phyloP scores from a whole-genome alignment of 2,113 vertebrate genomes.

The Carettochelys insculpta region DNA sequence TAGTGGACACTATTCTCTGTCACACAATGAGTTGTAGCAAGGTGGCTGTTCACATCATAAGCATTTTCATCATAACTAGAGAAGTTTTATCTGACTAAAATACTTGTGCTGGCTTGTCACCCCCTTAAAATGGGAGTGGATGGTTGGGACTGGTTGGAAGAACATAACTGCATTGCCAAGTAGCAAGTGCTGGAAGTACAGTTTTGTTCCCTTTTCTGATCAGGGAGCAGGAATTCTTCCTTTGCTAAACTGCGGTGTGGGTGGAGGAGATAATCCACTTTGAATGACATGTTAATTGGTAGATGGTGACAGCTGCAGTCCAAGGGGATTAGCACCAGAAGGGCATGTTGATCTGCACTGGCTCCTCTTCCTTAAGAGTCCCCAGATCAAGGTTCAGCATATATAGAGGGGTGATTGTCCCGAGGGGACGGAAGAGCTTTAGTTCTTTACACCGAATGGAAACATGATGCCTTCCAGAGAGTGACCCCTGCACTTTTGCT shows the following conservation, averaged over 20 bases:
- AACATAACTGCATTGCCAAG: neutral
- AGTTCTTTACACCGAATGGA: neutral
- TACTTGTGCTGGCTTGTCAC: neutral
- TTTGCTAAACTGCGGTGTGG: neutral
- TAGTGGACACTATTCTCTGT: neutral
- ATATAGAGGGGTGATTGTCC: neutral
- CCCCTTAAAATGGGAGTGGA: neutral
- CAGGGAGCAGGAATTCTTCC: neutral
- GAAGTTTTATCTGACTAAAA: neutral
- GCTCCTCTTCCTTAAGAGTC: neutral
- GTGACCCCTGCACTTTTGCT: neutral
- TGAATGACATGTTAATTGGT: neutral
- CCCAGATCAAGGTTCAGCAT: neutral
- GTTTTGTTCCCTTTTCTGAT: neutral
- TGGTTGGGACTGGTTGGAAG: neutral
- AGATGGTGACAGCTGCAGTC: neutral
- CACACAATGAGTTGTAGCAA: rapidly evolving
- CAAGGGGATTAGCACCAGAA: neutral
- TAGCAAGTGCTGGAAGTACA: neutral
- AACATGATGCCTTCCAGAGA: neutral
- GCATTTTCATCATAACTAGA: neutral
- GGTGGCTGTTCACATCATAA: neutral
- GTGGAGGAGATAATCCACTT: neutral
- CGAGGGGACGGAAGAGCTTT: neutral
- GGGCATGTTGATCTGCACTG: rapidly evolving